Percentiles rank a stretch among this genome's conserved stretches.
Evolutionary conservation across 2,113 vertebrate genomes (phyloP).

Genomic region (Aptenodytes forsteri): DNA sequence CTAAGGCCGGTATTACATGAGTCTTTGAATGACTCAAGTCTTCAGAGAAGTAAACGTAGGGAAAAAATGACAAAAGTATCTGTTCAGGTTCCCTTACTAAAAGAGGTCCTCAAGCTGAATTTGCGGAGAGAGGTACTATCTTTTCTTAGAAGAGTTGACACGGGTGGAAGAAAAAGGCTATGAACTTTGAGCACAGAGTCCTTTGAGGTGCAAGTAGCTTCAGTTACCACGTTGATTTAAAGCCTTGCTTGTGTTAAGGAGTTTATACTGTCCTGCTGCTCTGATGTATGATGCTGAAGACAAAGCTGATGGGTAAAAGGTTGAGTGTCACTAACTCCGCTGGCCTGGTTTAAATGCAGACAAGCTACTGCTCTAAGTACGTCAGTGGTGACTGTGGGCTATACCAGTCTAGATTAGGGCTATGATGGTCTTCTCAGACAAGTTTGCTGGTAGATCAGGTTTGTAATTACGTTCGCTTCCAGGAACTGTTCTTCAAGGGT

Average conservation of each 20-base stretch:
- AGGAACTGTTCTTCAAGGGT: background rate
- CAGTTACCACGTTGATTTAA: background rate
- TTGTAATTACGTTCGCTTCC: background rate
- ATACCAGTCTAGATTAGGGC: background rate
- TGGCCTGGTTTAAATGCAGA: background rate
- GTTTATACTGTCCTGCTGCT: background rate
- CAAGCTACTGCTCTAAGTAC: background rate
- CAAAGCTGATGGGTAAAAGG: too few relatives aligned
- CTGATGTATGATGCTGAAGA: background rate
- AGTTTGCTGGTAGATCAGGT: background rate
- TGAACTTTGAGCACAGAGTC: background rate
- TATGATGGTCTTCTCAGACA: background rate
- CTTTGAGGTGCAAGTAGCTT: background rate
- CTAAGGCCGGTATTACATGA: background rate
- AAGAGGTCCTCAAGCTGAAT: background rate
- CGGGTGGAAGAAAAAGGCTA: background rate
- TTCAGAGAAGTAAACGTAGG: background rate
- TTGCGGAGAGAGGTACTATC: background rate
- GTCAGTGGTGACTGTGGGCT: background rate
- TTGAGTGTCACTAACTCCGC: accelerated
- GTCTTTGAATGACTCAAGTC: background rate
- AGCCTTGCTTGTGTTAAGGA: background rate
- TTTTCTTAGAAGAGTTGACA: background rate
- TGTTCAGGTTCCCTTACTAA: background rate
- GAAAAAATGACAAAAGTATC: background rate